These are phyloP conservation scores for Phoenoteleia sp. DNA, from an alignment of 2,888 invertebrate species.

Conservation along the genomic window DNA sequence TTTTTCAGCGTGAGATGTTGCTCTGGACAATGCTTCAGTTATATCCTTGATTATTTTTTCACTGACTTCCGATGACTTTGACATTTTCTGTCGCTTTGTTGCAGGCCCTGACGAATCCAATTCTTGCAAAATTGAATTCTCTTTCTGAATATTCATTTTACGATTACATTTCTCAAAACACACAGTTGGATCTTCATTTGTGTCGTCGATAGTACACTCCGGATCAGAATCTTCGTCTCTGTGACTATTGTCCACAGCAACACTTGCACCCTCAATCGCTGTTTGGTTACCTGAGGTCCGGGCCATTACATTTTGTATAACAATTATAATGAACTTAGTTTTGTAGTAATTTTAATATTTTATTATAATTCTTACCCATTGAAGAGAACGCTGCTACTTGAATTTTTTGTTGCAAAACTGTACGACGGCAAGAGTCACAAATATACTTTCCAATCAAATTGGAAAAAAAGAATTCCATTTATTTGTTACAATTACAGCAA, in stretches of 20 bases:
- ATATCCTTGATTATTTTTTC: background rate
- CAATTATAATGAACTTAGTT: background rate
- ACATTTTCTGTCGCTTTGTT: background rate
- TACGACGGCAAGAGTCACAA: slow-evolving; percentile 5
- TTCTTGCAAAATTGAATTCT: background rate
- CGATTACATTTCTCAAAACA: background rate
- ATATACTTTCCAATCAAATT: slow-evolving; percentile 22
- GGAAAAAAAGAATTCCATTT: slow-evolving; percentile 12
- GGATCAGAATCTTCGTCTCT: background rate
- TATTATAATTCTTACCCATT: background rate
- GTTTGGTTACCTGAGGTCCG: background rate
- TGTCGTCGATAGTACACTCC: background rate
- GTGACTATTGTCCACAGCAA: background rate
- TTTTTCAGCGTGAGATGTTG: background rate
- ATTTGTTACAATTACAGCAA: background rate
- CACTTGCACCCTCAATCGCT: background rate
- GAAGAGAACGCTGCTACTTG: background rate
- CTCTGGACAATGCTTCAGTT: background rate
- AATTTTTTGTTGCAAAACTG: background rate
- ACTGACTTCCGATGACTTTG: background rate
- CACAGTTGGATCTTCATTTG: background rate
- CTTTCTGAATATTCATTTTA: background rate
- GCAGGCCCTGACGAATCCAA: background rate
- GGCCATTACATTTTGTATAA: background rate
- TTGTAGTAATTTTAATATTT: background rate